Conservation (phyloP, 2,113 vertebrate genomes). For the Lichenostomus cassidix region DNA sequence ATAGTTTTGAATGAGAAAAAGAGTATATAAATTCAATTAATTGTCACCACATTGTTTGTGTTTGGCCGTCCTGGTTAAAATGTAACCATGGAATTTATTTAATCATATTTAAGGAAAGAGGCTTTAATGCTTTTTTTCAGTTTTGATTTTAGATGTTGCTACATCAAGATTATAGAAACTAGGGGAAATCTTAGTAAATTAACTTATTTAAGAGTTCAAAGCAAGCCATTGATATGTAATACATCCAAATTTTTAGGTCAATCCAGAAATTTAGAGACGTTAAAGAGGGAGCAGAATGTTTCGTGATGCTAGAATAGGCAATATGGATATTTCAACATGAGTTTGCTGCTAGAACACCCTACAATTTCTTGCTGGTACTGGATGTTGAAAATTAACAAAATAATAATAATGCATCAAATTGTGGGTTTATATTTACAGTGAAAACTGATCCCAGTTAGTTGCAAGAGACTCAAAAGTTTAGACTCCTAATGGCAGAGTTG, state of each 20-base stretch:
- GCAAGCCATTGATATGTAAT: neutral
- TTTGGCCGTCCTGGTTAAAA: neutral
- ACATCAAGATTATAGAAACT: neutral
- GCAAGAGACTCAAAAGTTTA: neutral
- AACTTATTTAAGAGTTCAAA: neutral
- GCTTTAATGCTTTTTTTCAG: neutral
- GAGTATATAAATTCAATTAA: neutral
- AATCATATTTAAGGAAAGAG: neutral
- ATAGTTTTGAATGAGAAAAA: neutral
- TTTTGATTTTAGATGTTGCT: neutral
- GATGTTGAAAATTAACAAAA: neutral
- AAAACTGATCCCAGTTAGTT: neutral
- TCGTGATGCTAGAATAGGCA: neutral
- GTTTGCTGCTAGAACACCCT: neutral
- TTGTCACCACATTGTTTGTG: neutral
- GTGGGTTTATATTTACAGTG: neutral
- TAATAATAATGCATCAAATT: neutral
- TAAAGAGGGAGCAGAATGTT: neutral
- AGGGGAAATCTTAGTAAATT: neutral
- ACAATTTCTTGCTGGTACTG: neutral
- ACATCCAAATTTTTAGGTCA: neutral
- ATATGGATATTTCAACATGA: neutral
- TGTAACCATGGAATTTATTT: neutral
- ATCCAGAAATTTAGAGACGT: neutral
- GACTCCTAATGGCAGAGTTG: neutral